Conservation (phyloP, 2,797 vertebrate genomes). For the Columba guinea region DNA sequence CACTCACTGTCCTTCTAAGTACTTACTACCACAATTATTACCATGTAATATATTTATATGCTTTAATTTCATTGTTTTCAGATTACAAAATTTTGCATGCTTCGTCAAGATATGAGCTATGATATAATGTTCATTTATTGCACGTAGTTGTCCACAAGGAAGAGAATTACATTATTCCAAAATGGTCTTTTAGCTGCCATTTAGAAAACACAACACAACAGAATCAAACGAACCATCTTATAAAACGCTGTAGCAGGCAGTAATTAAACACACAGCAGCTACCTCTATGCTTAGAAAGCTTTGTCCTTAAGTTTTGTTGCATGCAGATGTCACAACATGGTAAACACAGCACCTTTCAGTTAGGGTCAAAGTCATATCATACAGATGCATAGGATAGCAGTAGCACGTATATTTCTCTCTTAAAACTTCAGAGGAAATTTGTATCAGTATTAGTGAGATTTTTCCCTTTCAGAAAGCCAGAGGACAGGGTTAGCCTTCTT, state of each 20-base stretch:
- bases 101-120: background rate
- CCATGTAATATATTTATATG: background rate
- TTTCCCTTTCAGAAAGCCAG: background rate
- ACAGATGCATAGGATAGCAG: background rate
- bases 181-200: background rate
- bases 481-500: rapidly evolving
- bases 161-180: background rate
- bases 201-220: background rate
- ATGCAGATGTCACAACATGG: background rate
- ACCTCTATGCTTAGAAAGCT: background rate
- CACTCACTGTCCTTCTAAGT: background rate
- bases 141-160: background rate
- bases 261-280: background rate
- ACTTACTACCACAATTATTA: background rate
- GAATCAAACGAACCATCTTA: background rate
- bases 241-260: background rate
- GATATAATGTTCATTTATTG: background rate
- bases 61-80: background rate
- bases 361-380: background rate
- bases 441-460: background rate
- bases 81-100: background rate
- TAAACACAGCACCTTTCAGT: background rate
- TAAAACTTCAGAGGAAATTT: background rate
- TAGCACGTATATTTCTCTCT: background rate
- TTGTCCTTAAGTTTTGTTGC: background rate